Evolutionary conservation across 2,797 vertebrate species (phyloP).

Genomic region (Microcaecilia unicolor): DNA sequence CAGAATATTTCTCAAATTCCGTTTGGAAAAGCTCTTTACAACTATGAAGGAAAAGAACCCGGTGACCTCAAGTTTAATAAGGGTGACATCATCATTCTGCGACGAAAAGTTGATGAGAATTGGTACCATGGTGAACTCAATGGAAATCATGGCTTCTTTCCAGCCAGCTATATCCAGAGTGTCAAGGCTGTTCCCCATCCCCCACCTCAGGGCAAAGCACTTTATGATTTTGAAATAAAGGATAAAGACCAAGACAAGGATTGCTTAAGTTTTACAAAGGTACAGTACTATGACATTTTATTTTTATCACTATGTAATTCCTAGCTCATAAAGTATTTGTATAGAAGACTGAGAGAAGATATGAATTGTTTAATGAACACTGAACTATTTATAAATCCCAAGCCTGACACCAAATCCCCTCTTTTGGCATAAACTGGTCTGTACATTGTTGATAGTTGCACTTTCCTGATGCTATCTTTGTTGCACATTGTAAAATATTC

Average conservation of each 20-base stretch:
- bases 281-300: constrained; percentile 28
- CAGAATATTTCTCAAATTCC: constrained; percentile 85
- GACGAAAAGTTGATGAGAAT: constrained; percentile 87
- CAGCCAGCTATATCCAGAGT: constrained; percentile 88
- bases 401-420: too few species aligned
- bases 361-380: too few species aligned
- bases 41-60: constrained; percentile 91
- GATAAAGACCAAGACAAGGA: constrained; percentile 97
- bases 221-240: constrained; percentile 97
- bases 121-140: constrained; percentile 95
- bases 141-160: constrained; percentile 86
- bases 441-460: too few species aligned
- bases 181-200: constrained; percentile 82
- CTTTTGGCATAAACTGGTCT: too few species aligned
- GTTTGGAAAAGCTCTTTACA: constrained; percentile 89
- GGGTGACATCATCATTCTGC: constrained; percentile 90
- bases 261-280: constrained; percentile 94
- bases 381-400: too few species aligned
- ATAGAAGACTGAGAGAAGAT: too few species aligned
- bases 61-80: constrained; percentile 93
- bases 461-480: too few species aligned
- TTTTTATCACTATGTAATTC: not conserved
- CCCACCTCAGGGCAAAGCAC: constrained; percentile 89
- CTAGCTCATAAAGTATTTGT: not conserved
- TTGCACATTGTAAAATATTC: too few species aligned